phyloP scores from a whole-genome alignment of 2,113 vertebrate species.

The Malaclemys terrapin region DNA sequence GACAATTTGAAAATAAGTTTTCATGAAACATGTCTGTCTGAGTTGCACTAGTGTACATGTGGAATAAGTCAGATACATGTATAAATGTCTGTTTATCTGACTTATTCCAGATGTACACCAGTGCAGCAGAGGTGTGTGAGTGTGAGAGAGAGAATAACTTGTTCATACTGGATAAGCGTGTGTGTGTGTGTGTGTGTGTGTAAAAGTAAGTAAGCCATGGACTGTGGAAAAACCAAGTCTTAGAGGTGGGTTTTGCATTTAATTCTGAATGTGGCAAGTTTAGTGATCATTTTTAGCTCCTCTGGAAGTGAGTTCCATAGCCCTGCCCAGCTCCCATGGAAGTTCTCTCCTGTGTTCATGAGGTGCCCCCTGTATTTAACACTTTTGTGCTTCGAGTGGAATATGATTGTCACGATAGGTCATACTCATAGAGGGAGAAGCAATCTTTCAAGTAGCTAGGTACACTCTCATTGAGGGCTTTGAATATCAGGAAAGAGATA shows the following conservation, averaged over 20 bases:
- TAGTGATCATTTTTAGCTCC: not conserved
- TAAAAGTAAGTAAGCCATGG: not conserved
- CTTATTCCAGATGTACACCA: not conserved
- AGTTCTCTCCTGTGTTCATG: not conserved
- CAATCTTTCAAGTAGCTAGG: not conserved
- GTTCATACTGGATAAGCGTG: not conserved
- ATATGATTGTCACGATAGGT: not conserved
- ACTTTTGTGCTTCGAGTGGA: not conserved
- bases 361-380: not conserved
- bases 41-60: not conserved
- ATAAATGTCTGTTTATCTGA: not conserved
- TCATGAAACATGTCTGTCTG: not conserved
- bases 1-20: not conserved
- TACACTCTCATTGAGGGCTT: not conserved
- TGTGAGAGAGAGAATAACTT: not conserved
- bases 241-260: not conserved
- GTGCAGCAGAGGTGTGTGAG: not conserved
- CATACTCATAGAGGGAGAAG: not conserved
- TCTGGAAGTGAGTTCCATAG: not conserved
- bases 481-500: not conserved
- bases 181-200: not conserved
- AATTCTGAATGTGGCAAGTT: not conserved
- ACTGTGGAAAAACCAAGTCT: not conserved
- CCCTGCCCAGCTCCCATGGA: not conserved
- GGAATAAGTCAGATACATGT: not conserved